Base-by-base conservation (phyloP, 2,113 vertebrate species). In the Natator depressus region DNA sequence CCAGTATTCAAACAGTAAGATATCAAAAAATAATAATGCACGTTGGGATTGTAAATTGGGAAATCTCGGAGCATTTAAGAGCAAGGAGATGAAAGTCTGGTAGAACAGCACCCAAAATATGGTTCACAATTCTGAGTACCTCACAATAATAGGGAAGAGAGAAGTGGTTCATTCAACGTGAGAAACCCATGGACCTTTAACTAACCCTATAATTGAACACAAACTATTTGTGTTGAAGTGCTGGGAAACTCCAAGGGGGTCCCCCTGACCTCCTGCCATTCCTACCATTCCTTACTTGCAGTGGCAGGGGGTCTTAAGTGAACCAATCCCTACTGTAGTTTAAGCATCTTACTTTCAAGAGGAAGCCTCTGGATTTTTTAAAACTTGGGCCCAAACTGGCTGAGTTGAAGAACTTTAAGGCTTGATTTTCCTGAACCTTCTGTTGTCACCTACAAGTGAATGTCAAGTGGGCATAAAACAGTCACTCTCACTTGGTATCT, bases 321-420 rank as follows among this genome's bases (percentile, higher is more conserved):
- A 91, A 50, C 31, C 75, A 87, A 88, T 75, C 46, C 88, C 79
- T 57, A 27, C 16, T 92, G 46, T 82, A 0, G 51, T 92, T 83
- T 92, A 88, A 79, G 31, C 25, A 72, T 65, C 50, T 62, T 83
- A 5, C 3, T 92, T 94, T 97, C 54, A 75, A 42, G 50, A 89
- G 42, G 88, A 31, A 93, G 57, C 14, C 38, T 88, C 65, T 95
- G 50, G 79, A 87, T 83, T 83, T 95, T n/a, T 88, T 90, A 54
- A 35, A 87, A 51, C 12, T 0, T 35, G 49, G 46, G 14, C 62
- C 91, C 75, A 89, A 93, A 78, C 27, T 31, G 91, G 75, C 1
- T 38, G 8, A 3, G 24, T 65, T 22, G 6, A 75, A 54, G 88
- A 91, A 94, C 80, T 54, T 5, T 31, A 92, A 92, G 80, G 16